A percentile compares a stretch with the other conserved stretches of the same genome.
phyloP scores from a whole-genome alignment of 2,113 vertebrate species.

The Pluvialis apricaria region DNA sequence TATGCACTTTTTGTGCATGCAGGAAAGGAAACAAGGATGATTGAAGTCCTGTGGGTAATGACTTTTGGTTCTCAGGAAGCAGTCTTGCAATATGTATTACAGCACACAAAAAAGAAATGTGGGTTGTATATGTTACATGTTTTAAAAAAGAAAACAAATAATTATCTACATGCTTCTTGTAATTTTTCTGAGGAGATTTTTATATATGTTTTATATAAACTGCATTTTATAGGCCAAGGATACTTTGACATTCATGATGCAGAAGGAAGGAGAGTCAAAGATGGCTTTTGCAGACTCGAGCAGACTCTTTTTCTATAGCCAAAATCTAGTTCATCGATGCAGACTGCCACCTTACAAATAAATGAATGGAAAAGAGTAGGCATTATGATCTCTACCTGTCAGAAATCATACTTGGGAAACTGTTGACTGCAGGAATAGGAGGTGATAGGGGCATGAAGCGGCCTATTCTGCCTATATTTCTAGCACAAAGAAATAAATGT shows the following conservation, averaged over 20 bases:
- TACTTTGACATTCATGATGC: background rate
- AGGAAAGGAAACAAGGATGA: background rate
- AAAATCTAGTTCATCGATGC: background rate
- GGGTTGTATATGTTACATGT: background rate
- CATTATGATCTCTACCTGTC: background rate
- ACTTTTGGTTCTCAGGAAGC: background rate
- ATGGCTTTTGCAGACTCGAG: background rate
- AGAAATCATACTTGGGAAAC: background rate
- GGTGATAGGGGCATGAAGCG: too few species aligned
- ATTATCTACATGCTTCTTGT: background rate
- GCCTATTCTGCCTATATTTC: background rate
- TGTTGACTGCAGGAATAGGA: background rate
- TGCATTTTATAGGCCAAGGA: background rate
- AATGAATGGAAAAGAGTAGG: background rate
- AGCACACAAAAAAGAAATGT: background rate
- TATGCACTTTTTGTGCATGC: fast-evolving
- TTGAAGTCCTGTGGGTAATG: background rate
- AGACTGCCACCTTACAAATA: background rate
- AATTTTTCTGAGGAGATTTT: background rate
- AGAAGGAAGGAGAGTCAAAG: background rate
- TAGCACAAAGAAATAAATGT: background rate
- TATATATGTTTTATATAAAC: background rate
- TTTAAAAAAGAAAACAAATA: background rate
- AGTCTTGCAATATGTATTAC: background rate
- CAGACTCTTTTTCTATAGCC: background rate